Evolutionary conservation across 2,888 invertebrate species (phyloP), one percentile per base, ranked within the genome.

Genomic region (Pollenia griseotomentosa): DNA sequence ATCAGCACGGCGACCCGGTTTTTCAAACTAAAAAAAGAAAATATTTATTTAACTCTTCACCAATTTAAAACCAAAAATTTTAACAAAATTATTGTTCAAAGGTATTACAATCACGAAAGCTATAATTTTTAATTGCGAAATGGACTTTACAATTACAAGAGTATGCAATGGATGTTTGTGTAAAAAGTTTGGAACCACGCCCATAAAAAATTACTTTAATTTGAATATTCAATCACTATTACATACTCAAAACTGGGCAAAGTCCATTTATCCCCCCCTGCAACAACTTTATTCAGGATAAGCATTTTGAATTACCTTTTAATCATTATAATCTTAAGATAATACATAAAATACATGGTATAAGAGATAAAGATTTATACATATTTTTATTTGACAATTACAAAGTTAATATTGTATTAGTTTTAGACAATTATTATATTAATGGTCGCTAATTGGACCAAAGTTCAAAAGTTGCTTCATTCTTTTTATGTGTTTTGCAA

Each of bases 1-100:
- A 89, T 97, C 95, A 73, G 96, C 95, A 79, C 96, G 94, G 70
- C 95, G 94, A 74, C 97, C 98, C 66, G 99, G 99, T 94, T 99
- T 99, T 91, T 98, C 97, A 94, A 99, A 99, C 95, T 96, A 88
- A 8, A 92, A 90, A 88, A 2, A 9, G 81, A 42, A n/a, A 42
- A 11, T 11, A n/a, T 57, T 53, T 19, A 66, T 55, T 33, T 40
- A 40, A 57, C 19, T 14, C 1, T 57, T 40, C 8, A 23, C 14
- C n/a, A 33, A 33, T 6, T 33, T 33, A 33, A 6, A 33, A 6
- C 33, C 33, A 33, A 33, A 33, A 5, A 6, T 33, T 6, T 33
- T 6, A 33, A 33, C 33, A 33, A 33, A 5, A 33, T 33, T 33
- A 33, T 33, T 33, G 6, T 33, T 33, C 6, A 33, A 6, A 33